Conservation (phyloP, 1,140 invertebrate genomes). For the Bombus confusus region DNA sequence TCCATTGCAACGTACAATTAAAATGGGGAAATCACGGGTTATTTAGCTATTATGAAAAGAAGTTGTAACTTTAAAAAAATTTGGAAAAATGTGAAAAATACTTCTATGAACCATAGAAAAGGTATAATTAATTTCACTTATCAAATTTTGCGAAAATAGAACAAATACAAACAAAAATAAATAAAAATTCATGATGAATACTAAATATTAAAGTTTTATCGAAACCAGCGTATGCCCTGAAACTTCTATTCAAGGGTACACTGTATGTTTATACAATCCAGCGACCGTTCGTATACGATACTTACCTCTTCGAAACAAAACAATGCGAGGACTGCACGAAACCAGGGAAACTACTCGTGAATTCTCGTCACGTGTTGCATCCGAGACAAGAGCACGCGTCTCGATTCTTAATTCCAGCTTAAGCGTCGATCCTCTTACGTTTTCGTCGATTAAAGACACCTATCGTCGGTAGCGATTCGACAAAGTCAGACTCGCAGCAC, state of each 20-base stretch:
- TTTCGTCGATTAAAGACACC: constrained; percentile 28
- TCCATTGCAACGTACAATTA: background rate
- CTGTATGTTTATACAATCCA: background rate
- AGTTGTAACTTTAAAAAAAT: background rate
- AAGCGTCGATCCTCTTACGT: background rate
- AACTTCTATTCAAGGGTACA: background rate
- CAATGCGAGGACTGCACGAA: background rate
- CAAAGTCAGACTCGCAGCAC: background rate
- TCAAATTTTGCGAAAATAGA: background rate
- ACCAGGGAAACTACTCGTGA: background rate
- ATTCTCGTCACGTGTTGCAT: background rate
- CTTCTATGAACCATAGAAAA: fast-evolving
- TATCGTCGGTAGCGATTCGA: background rate
- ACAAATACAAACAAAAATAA: background rate
- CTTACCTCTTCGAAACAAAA: background rate
- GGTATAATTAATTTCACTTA: background rate
- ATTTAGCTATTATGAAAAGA: background rate
- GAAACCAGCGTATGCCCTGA: background rate
- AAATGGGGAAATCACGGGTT: background rate
- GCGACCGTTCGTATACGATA: background rate
- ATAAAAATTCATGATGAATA: background rate
- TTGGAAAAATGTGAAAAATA: too few species aligned
- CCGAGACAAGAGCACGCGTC: background rate
- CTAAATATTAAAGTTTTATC: background rate
- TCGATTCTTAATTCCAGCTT: constrained; percentile 12